phyloP scores from a whole-genome alignment of 2,797 vertebrate species.

The Lophius americanus region DNA sequence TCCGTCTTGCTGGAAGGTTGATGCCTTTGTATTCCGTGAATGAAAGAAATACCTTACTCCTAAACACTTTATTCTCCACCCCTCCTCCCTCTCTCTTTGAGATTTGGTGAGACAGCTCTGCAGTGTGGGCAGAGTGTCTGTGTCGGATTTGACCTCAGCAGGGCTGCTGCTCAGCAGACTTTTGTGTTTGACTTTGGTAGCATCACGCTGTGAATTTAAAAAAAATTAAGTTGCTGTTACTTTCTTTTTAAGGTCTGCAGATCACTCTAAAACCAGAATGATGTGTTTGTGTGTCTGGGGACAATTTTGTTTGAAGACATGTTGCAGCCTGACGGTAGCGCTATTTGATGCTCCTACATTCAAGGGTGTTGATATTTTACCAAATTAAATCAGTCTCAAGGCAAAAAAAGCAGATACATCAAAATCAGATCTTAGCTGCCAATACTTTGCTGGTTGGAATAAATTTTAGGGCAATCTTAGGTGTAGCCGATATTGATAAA shows the following conservation, averaged over 20 bases:
- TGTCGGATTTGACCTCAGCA: constrained; percentile 69
- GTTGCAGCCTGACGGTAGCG: background rate
- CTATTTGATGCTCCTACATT: background rate
- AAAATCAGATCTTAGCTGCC: background rate
- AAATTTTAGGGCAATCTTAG: background rate
- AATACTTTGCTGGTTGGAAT: background rate
- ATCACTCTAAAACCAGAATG: constrained; percentile 20
- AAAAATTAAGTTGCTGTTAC: constrained; percentile 37
- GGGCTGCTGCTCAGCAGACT: constrained; percentile 64
- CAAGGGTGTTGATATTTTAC: constrained; percentile 13
- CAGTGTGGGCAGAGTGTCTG: constrained; percentile 73
- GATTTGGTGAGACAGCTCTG: constrained; percentile 64
- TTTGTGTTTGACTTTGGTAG: constrained; percentile 56
- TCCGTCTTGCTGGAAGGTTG: constrained; percentile 7
- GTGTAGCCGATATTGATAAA: no score
- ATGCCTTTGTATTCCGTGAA: constrained; percentile 45
- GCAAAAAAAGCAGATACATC: background rate
- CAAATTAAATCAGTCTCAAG: background rate
- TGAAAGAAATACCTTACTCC: constrained; percentile 34
- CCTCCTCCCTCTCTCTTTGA: constrained; percentile 15
- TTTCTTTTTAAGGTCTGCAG: constrained; percentile 20
- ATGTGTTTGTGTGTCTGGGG: background rate
- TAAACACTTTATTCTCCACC: constrained; percentile 27
- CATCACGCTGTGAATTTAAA: constrained; percentile 46
- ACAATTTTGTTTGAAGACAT: background rate